phyloP scores from a whole-genome alignment of 2,888 invertebrate species.

The Ecliptopera silaceata region DNA sequence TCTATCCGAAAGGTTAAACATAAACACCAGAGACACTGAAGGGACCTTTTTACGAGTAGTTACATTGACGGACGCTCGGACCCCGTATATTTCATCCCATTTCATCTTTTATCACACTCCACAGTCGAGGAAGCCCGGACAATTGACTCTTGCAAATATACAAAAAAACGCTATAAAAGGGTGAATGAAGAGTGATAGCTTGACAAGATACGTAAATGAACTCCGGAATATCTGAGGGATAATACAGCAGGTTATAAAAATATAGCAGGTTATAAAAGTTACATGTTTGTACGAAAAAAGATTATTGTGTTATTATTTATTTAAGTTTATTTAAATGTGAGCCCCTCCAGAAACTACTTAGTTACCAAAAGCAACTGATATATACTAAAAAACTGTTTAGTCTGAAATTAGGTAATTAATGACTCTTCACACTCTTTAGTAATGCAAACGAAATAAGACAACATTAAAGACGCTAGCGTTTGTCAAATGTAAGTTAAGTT shows the following conservation, averaged over 20 bases:
- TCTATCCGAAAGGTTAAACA: slow-evolving; percentile 40
- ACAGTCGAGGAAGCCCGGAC: slow-evolving; percentile 61
- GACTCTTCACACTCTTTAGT: no score
- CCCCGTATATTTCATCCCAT: slow-evolving; percentile 69
- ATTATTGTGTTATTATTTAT: no score
- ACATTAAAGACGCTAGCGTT: no score
- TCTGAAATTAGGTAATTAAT: no score
- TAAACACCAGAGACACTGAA: slow-evolving; percentile 43
- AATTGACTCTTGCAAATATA: slow-evolving; percentile 58
- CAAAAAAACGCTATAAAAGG: slow-evolving; percentile 52
- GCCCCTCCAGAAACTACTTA: no score
- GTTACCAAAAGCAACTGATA: no score
- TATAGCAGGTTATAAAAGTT: slow-evolving; percentile 4
- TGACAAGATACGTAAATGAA: slow-evolving; percentile 39
- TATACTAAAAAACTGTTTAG: no score
- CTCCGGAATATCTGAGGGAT: slow-evolving; percentile 4
- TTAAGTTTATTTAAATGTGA: no score
- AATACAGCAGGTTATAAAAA: slow-evolving; percentile 4
- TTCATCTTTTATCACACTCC: slow-evolving; percentile 69
- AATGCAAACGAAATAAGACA: no score
- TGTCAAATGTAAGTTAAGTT: no score
- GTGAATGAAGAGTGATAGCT: slow-evolving; percentile 43
- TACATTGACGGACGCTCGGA: slow-evolving; percentile 56
- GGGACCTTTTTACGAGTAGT: slow-evolving; percentile 47
- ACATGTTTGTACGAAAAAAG: neutral